Evolutionary conservation across 1,140 invertebrate species (phyloP), one percentile per base, ranked within the genome.

Genomic region (Bombus turneri): DNA sequence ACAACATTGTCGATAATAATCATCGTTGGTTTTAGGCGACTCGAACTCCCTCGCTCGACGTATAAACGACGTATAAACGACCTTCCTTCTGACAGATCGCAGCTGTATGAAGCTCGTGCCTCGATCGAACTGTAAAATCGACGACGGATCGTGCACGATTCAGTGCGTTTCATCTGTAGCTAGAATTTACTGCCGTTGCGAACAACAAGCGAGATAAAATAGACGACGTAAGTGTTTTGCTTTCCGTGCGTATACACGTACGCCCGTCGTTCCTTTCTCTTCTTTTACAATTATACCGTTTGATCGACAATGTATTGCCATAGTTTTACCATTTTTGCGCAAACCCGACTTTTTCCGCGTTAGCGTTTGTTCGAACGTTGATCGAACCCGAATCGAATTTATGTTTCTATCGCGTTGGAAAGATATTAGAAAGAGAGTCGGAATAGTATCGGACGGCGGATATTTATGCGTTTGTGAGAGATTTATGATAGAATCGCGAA

Each of bases 91-190:
- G 6, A 68, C 25, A 34, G 59, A 41, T 85, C 66, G 76, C 71
- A 76, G 77, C 37, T 43, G 83, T 81, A 81, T 66, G 86, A 87
- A 43, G 64, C 76, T 85, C 64, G 86, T 81, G 83, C 83, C 83
- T 87, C 76, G 59, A 47, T 47, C 43, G 15, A 5, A 47, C 5
- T 18, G 62, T 78, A 85, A 69, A 62, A 80, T 69, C 31, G 47
- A 84, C n/a, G 25, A 82, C 9, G 31, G 75, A 64, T 78, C 64
- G 37, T 31, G 62, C 53, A 66, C 47, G 34, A 82, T 76, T 43
- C 71, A 2, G 34, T 43, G 72, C 79, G 37, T 66, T 71, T 57
- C 66, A 9, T 47, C n/a, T 22, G 62, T 75, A 81, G 68, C 31
- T 74, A 85, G 78, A 31, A 75, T 59, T 81, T 85, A 85, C 76